Evolutionary conservation across 2,888 invertebrate species (phyloP).

Genomic region (Stomorhina lunata): DNA sequence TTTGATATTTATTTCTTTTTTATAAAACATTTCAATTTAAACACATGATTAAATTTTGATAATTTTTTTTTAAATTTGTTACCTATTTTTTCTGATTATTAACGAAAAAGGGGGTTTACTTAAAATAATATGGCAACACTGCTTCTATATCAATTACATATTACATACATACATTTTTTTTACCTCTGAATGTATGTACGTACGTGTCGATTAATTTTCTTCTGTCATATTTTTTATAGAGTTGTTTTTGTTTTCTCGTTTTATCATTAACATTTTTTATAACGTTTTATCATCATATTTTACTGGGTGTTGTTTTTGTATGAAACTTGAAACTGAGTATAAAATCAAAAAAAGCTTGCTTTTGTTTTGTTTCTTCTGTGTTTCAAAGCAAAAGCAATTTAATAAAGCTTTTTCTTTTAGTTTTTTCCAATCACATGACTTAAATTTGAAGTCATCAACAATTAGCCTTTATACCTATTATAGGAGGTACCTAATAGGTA

Average conservation of each 20-base stretch:
- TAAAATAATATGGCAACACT: not conserved
- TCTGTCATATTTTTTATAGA: too few relatives aligned
- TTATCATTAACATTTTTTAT: constrained; percentile 37
- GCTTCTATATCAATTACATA: too few relatives aligned
- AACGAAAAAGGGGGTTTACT: too few relatives aligned
- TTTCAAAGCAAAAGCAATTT: constrained; percentile 26
- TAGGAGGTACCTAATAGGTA: too few relatives aligned
- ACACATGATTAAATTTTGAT: constrained; percentile 35
- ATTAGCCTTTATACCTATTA: constrained; percentile 1
- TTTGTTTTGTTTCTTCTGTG: not conserved
- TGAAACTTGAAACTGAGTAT: constrained; percentile 35
- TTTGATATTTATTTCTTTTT: not conserved
- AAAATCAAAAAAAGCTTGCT: constrained; percentile 35
- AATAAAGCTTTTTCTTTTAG: constrained; percentile 40
- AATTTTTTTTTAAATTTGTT: not conserved
- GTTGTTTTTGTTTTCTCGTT: constrained; percentile 8
- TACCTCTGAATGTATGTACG: too few relatives aligned
- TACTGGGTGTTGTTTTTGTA: constrained; percentile 1
- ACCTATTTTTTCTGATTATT: not conserved
- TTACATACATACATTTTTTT: too few relatives aligned
- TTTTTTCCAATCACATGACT: constrained; percentile 56
- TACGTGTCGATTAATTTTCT: too few relatives aligned
- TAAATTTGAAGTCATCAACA: constrained; percentile 12
- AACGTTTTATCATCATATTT: constrained; percentile 46
- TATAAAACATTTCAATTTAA: not conserved